phyloP scores from a whole-genome alignment of 2,797 vertebrate species.

The Microhierax caerulescens region DNA sequence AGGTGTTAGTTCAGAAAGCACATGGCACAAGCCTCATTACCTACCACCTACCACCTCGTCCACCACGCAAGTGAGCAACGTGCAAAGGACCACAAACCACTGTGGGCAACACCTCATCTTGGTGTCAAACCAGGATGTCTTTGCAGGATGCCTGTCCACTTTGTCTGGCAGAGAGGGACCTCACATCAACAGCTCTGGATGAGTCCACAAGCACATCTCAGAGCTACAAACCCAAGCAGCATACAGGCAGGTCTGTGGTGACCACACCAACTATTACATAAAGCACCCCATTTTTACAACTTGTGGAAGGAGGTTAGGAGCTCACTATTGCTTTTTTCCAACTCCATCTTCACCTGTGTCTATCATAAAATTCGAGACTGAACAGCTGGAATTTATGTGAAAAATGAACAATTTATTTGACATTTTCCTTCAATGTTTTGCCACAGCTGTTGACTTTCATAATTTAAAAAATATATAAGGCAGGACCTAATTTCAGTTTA shows the following conservation, averaged over 20 bases:
- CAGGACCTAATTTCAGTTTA: background rate
- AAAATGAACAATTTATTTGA: background rate
- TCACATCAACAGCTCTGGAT: background rate
- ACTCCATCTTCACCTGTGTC: background rate
- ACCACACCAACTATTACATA: background rate
- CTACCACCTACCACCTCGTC: background rate
- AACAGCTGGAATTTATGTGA: background rate
- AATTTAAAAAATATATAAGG: background rate
- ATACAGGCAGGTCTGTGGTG: background rate
- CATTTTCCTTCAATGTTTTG: background rate
- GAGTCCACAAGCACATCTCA: background rate
- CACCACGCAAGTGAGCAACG: rapidly evolving
- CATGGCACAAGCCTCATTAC: background rate
- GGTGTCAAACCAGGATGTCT: background rate
- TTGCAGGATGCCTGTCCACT: background rate
- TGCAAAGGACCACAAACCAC: background rate
- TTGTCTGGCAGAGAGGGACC: background rate
- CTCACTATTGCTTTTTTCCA: background rate
- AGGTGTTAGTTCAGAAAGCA: background rate
- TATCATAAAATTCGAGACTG: background rate
- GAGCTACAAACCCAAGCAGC: background rate
- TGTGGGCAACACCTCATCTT: background rate
- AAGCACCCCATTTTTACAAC: background rate
- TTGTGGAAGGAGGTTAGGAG: background rate
- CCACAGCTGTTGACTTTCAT: background rate